phyloP scores from a whole-genome alignment of 2,113 vertebrate species.

The Coturnix japonica region DNA sequence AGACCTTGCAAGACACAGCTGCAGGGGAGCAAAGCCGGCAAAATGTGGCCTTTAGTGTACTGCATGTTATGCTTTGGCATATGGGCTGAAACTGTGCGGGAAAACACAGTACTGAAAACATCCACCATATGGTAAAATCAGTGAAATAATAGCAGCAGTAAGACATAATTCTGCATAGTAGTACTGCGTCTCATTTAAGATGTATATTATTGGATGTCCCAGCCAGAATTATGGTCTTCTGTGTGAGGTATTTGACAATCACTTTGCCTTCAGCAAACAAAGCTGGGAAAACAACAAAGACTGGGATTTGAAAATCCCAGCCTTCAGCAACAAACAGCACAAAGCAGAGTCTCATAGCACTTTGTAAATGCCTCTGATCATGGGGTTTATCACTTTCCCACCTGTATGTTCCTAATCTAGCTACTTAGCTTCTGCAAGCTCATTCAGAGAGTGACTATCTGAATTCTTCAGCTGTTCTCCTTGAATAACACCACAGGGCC shows the following conservation, averaged over 20 bases:
- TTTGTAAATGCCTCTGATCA: slow-evolving; percentile 54
- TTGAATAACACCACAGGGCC: slow-evolving; percentile 31
- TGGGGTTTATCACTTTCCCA: slow-evolving; percentile 30
- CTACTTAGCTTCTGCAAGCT: slow-evolving; percentile 39
- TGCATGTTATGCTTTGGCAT: neutral
- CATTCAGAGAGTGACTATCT: slow-evolving; percentile 37
- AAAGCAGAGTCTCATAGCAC: slow-evolving; percentile 40
- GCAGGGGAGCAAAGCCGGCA: neutral
- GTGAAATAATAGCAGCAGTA: neutral
- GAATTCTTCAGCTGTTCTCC: slow-evolving; percentile 63
- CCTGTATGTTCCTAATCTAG: slow-evolving; percentile 56
- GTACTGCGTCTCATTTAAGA: neutral
- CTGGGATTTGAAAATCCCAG: slow-evolving; percentile 51
- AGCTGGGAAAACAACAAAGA: slow-evolving; percentile 64
- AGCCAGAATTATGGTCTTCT: neutral
- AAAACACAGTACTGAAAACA: neutral
- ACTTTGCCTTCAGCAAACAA: slow-evolving; percentile 63
- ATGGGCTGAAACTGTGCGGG: neutral
- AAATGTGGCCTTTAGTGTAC: neutral
- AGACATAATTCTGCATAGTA: neutral
- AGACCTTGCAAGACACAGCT: neutral
- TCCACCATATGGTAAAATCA: neutral
- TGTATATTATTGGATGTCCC: neutral
- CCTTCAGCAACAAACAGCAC: slow-evolving; percentile 55
- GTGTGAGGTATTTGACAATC: slow-evolving; percentile 11